Conservation (phyloP, 2,797 vertebrate genomes). For the Australoheros facetus region DNA sequence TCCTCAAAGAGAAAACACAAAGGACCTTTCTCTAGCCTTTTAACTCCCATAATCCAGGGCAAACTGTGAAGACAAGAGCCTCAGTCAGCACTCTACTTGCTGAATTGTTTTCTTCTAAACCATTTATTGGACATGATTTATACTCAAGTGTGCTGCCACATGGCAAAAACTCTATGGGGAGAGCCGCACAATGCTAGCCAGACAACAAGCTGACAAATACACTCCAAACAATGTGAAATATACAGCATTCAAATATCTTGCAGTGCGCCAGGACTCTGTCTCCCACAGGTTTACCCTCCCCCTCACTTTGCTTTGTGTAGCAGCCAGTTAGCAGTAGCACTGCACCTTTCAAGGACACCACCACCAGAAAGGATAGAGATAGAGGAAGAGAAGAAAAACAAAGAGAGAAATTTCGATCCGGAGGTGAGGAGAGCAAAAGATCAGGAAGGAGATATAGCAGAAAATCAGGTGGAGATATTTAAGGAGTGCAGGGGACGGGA, state of each 20-base stretch:
- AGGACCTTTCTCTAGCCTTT: slow-evolving; percentile 8
- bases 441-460: slow-evolving; percentile 5
- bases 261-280: slow-evolving; percentile 47
- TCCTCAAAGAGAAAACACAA: slow-evolving; percentile 1
- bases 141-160: not conserved
- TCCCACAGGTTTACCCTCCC: slow-evolving; percentile 68
- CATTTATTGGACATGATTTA: slow-evolving; percentile 46
- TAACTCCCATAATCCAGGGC: slow-evolving; percentile 13
- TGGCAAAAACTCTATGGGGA: not conserved
- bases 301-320: slow-evolving; percentile 57
- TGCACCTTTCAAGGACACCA: slow-evolving; percentile 78
- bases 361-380: slow-evolving; percentile 47
- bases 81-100: slow-evolving; percentile 32
- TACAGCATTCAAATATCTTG: slow-evolving; percentile 33
- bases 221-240: slow-evolving; percentile 22
- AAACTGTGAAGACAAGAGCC: slow-evolving; percentile 6
- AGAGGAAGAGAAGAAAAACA: slow-evolving; percentile 2
- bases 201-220: slow-evolving; percentile 18
- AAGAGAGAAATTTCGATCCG: slow-evolving; percentile 18
- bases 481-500: slow-evolving; percentile 20
- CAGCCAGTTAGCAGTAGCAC: slow-evolving; percentile 67
- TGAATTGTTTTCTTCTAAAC: slow-evolving; percentile 42
- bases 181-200: slow-evolving; percentile 4
- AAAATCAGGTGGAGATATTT: slow-evolving; percentile 32
- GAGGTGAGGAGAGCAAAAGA: slow-evolving; percentile 10